These are phyloP conservation scores for Xestia c-nigrum DNA, from an alignment of 2,888 invertebrate genomes.

Conservation along the genomic window DNA sequence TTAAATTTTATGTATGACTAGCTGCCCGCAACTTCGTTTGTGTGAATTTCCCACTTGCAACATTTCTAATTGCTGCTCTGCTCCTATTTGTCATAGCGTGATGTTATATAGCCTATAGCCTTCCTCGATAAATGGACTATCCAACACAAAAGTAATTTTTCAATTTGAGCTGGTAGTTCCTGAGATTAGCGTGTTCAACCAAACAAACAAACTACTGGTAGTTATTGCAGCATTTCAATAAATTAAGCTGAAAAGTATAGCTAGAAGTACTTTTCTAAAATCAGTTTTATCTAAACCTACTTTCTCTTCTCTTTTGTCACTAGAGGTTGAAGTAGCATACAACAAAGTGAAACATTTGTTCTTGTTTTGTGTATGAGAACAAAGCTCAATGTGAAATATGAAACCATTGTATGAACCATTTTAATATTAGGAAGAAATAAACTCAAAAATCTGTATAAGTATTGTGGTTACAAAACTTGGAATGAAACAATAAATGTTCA, in stretches of 20 bases:
- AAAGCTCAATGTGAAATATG: background rate
- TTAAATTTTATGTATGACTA: too few species aligned
- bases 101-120: too few species aligned
- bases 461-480: background rate
- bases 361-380: background rate
- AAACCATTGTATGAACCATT: background rate
- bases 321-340: background rate
- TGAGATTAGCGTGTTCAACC: too few species aligned
- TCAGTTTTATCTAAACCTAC: background rate
- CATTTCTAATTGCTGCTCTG: too few species aligned
- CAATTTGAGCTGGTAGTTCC: too few species aligned
- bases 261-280: background rate
- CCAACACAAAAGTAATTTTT: too few species aligned
- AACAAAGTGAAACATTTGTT: background rate
- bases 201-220: too few species aligned
- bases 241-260: background rate
- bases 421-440: background rate
- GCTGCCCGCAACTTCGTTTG: too few species aligned
- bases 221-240: too few species aligned
- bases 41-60: too few species aligned
- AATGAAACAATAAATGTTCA: background rate
- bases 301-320: background rate
- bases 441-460: background rate
- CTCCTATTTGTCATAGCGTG: too few species aligned
- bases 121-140: too few species aligned